These are phyloP conservation scores for Synanthedon myopaeformis DNA, from an alignment of 2,888 invertebrate genomes.

Conservation along the genomic window DNA sequence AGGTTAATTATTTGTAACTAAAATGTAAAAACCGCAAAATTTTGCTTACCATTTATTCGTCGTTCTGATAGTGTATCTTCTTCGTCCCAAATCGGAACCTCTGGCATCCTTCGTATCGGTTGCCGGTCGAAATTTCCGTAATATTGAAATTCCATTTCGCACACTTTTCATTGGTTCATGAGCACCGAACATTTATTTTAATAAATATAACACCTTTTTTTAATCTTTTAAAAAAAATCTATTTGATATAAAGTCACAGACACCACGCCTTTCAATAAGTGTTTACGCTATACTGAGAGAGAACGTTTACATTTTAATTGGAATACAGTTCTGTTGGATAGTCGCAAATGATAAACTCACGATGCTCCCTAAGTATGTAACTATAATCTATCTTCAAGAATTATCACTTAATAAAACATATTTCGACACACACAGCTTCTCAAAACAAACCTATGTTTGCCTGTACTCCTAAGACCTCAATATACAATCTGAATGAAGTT, in stretches of 20 bases:
- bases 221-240: neutral
- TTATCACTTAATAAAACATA: neutral
- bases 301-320: constrained; percentile 31
- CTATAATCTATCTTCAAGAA: neutral
- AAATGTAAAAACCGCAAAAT: neutral
- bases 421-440: neutral
- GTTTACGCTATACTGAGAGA: constrained; percentile 41
- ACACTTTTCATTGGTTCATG: constrained; percentile 3
- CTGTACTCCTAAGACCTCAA: neutral
- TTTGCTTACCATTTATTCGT: constrained; percentile 45
- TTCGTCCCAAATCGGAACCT: constrained; percentile 61
- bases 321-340: constrained; percentile 20
- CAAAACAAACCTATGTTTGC: too few species aligned
- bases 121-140: constrained; percentile 49
- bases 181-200: neutral
- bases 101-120: constrained; percentile 33
- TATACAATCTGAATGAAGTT: constrained; percentile 2
- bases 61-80: constrained; percentile 58
- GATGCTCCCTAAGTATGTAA: constrained; percentile 29
- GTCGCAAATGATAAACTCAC: constrained; percentile 47
- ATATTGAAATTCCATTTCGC: constrained; percentile 57
- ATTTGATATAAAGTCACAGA: constrained; percentile 12
- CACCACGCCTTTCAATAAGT: constrained; percentile 35
- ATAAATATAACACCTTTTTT: neutral
- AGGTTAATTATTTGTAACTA: neutral